A percentile compares a stretch with the other conserved stretches of the same genome.
phyloP scores from a whole-genome alignment of 2,113 vertebrate species.

The Vanacampus margaritifer region DNA sequence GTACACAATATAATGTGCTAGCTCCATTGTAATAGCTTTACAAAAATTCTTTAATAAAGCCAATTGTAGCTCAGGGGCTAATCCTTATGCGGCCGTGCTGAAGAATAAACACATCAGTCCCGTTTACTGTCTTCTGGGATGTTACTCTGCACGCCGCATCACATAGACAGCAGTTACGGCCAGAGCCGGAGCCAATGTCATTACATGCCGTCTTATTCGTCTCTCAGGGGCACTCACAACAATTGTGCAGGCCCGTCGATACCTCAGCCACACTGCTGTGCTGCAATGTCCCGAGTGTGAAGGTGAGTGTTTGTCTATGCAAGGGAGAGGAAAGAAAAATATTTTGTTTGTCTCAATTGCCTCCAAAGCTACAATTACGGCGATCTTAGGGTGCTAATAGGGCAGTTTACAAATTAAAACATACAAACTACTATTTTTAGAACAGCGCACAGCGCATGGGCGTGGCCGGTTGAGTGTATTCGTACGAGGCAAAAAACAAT shows the following conservation, averaged over 20 bases:
- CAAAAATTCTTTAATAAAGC: conserved; percentile 1
- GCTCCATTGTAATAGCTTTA: neutral
- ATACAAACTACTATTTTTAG: no score
- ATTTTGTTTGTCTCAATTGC: neutral
- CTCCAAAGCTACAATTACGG: neutral
- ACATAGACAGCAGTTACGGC: neutral
- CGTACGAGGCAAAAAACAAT: no score
- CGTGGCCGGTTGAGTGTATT: no score
- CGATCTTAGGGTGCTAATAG: neutral
- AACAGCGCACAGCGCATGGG: no score
- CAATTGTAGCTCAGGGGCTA: neutral
- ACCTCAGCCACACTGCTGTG: conserved; percentile 16
- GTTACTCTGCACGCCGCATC: neutral
- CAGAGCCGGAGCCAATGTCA: neutral
- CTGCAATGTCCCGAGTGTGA: conserved; percentile 18
- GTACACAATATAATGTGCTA: neutral
- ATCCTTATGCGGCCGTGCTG: neutral
- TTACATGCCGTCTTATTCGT: neutral
- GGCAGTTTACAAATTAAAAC: no score
- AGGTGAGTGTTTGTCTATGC: conserved; percentile 27
- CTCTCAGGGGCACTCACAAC: conserved; percentile 8
- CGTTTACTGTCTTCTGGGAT: neutral
- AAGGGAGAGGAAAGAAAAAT: conserved; percentile 10
- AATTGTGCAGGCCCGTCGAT: conserved; percentile 29
- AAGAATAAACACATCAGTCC: conserved; percentile 1